Percentiles rank a stretch among this genome's conserved stretches.
phyloP scores from a whole-genome alignment of 1,140 invertebrate species.

The Ctenoplectra terminalis region DNA sequence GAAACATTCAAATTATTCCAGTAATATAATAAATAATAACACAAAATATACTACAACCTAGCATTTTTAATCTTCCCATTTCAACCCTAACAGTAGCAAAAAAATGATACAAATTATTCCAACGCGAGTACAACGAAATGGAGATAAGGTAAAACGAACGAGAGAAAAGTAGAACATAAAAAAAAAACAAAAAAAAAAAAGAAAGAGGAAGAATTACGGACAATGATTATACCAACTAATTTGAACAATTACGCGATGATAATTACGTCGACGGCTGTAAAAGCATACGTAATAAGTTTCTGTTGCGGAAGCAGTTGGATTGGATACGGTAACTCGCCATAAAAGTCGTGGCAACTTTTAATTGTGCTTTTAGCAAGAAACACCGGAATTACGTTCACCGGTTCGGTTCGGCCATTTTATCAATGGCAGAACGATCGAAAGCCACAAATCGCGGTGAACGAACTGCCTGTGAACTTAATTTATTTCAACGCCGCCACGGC shows the following conservation, averaged over 20 bases:
- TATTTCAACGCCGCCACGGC: slow-evolving; percentile 36
- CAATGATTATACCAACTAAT: not conserved
- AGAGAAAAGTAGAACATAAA: not conserved
- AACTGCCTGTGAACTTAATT: slow-evolving; percentile 44
- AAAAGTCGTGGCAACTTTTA: slow-evolving; percentile 18
- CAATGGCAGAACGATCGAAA: slow-evolving; percentile 47
- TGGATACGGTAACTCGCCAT: too few species aligned
- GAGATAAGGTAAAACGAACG: too few species aligned
- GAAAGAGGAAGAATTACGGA: not conserved
- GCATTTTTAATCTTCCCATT: too few species aligned
- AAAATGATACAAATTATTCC: too few species aligned
- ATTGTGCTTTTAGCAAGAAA: slow-evolving; percentile 17
- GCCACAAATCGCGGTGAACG: slow-evolving; percentile 31
- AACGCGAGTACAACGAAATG: too few species aligned
- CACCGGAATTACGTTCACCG: slow-evolving; percentile 20
- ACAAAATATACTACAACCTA: too few species aligned
- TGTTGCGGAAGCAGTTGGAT: too few species aligned
- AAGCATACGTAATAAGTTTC: not conserved
- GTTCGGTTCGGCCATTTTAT: slow-evolving; percentile 9
- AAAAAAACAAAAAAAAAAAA: not conserved
- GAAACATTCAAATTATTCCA: too few species aligned
- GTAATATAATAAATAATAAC: too few species aligned
- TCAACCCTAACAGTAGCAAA: too few species aligned
- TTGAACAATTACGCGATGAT: not conserved
- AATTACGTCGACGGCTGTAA: not conserved